Base-by-base conservation (phyloP, 2,113 vertebrate species). In the Clarias macrocephalus region DNA sequence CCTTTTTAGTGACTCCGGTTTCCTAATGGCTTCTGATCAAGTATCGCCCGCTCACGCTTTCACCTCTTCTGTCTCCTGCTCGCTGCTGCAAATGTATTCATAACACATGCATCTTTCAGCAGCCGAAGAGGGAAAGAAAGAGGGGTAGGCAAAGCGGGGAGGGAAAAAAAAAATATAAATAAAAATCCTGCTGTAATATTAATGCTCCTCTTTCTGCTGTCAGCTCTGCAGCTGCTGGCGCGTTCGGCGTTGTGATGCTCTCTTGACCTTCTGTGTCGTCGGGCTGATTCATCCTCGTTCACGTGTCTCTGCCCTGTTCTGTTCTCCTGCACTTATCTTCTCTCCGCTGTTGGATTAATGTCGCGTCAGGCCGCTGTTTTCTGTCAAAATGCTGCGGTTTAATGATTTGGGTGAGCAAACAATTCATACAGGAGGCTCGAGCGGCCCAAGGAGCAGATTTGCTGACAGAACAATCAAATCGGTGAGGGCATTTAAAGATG, bases 371-470 rank as follows among this genome's bases (percentile, higher is more conserved):
- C 76, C 0, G 10, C 79, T 56, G 85, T 86, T 77, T 82, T 9
- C 90, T 86, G 90, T 92, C 86, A 85, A 30, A 66, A 15, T 72
- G 82, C 82, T 87, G 5, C 16, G 63, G 65, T 57, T 85, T 54
- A 63, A 88, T 91, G 92, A 94, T 92, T 91, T 92, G 92, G 91
- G 90, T 86, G 88, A 92, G 85, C 87, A 90, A 91, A 90, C 91
- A 88, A 92, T 91, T 92, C 91, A 88, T 86, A 93, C 88, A 92
- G 86, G 73, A 73, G 86, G 90, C 90, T 88, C 91, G 3, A 9
- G 42, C 7, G 33, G 80, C 42, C 25, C n/a, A 25, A 65, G 28
- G 70, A 83, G 48, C 5, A 48, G 85, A 72, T 89, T 60, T 87
- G 83, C 77, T 87, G 86, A 65, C 77, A 59, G 23, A 59, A 70